Base-by-base conservation (phyloP, 2,797 vertebrate species). In the Cryptoblepharus egeriae region DNA sequence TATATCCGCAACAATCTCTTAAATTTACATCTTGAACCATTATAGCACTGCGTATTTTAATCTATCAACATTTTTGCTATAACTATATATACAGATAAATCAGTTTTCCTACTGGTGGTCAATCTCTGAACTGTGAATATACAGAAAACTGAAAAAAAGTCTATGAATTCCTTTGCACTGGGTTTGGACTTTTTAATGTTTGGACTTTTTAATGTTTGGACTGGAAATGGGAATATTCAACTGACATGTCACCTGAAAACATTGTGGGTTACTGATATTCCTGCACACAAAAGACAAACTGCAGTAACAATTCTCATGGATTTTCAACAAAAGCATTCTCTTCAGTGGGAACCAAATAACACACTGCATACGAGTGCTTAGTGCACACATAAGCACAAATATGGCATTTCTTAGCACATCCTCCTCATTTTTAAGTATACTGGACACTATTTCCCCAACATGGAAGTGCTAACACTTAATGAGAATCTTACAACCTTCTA, bases 21-120 rank as follows among this genome's bases (percentile, higher is more conserved):
- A 90, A 92, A 93, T 93, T 84, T 90, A 95, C 93, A 94, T 69
- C 69, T 86, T 85, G 64, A 84, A 85, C 52, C 77, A 88, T 61
- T 76, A 83, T 2, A 85, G 67, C 80, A 91, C n/a, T 84, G 24
- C 57, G 3, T 63, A 77, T 20, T 64, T 83, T 52, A 52, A 52
- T 52, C 49, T 15, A 52, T 52, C 49, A 52, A 52, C 86, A 65
- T 71, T 70, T 32, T 73, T 57, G 75, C 82, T 32, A 65, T 24
- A 30, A 90, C 84, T 75, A 42, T 82, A 79, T 71, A 28, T 65
- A 83, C 39, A n/a, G 3, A 76, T 15, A 76, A 75, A 61, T 82
- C 84, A 79, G 74, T 55, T 77, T 88, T 77, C 39, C 20, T 68
- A 73, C 35, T 67, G 71, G 85, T 82, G 74, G 79, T 67, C 57